Conservation (phyloP, 2,113 vertebrate genomes). For the Poecilia latipinna region DNA sequence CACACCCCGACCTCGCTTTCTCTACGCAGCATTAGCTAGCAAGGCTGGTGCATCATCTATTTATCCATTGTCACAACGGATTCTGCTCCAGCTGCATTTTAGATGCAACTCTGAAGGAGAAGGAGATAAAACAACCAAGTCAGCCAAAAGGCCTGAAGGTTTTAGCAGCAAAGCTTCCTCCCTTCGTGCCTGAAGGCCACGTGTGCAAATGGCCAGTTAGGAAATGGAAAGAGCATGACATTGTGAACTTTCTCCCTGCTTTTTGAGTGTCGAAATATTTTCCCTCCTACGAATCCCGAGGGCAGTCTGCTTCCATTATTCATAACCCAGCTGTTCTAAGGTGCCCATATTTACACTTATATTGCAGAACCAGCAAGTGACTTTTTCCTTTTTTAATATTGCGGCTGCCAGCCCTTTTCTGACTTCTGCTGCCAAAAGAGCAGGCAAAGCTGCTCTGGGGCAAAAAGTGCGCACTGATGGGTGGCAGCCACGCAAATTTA, state of each 20-base stretch:
- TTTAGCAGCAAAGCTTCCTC: constrained; percentile 23
- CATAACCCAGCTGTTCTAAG: constrained; percentile 78
- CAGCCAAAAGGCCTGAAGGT: constrained; percentile 45
- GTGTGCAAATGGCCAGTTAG: constrained; percentile 50
- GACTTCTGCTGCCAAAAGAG: constrained; percentile 64
- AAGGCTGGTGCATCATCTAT: constrained; percentile 20
- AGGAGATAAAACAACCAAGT: constrained; percentile 38
- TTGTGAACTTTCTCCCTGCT: constrained; percentile 62
- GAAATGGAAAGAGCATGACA: constrained; percentile 50
- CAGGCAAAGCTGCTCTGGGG: constrained; percentile 61
- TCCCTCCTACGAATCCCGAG: constrained; percentile 78
- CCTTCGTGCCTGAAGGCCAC: constrained; percentile 40
- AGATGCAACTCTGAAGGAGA: constrained; percentile 36
- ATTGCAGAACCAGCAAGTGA: constrained; percentile 75
- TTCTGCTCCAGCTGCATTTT: constrained; percentile 32
- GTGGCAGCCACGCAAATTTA: constrained; percentile 64
- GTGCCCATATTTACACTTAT: constrained; percentile 80
- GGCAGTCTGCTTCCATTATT: constrained; percentile 76
- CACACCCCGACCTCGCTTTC: constrained; percentile 25
- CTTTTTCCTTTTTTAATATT: constrained; percentile 74
- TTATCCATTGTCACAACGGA: constrained; percentile 45
- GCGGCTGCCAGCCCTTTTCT: constrained; percentile 54
- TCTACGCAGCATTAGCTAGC: constrained; percentile 14
- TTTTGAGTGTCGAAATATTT: constrained; percentile 74
- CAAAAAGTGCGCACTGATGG: constrained; percentile 63